Evolutionary conservation across 2,113 vertebrate species (phyloP).

Genomic region (Mus musculus): GRCm39 chr16:61161501-61162000

Average conservation of each 20-base stretch:
- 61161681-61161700: not conserved
- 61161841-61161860: not conserved
- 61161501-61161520: not conserved
- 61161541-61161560: not conserved
- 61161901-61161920: not conserved
- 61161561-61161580: not conserved
- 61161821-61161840: not conserved
- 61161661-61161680: not conserved
- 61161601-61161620: not conserved
- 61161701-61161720: not conserved
- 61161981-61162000: not conserved
- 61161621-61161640: not conserved
- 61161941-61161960: not conserved
- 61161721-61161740: not conserved
- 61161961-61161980: not conserved
- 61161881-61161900: not conserved
- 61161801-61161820: not conserved
- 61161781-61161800: not conserved
- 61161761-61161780: accelerated
- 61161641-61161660: not conserved
- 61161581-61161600: not conserved
- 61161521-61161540: not conserved
- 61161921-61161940: not conserved
- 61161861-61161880: not conserved
- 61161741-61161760: not conserved